A percentile compares a stretch with the other conserved stretches of the same genome.
phyloP scores from a whole-genome alignment of 2,797 vertebrate species.

The Crax fasciolata region DNA sequence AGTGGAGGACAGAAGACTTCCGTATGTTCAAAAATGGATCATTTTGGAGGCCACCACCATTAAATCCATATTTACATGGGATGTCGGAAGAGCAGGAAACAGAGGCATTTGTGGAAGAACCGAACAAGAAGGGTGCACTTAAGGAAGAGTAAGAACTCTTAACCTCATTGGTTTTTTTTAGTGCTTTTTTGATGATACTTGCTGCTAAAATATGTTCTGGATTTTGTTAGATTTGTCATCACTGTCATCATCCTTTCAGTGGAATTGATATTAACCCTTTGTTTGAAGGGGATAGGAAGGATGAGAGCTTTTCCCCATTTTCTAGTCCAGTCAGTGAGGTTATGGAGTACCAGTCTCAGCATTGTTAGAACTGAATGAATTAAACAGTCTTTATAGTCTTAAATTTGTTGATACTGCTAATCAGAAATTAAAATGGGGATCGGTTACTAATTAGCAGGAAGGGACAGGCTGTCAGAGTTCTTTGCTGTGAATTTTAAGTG shows the following conservation, averaged over 20 bases:
- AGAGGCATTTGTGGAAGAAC: conserved; percentile 93
- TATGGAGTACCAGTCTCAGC: neutral
- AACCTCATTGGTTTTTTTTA: neutral
- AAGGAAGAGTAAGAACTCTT: conserved; percentile 93
- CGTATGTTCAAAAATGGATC: conserved; percentile 99
- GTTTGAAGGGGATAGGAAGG: neutral
- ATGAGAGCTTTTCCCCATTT: neutral
- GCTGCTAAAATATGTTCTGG: neutral
- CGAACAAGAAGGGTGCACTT: conserved; percentile 93
- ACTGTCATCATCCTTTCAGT: neutral
- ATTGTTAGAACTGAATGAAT: neutral
- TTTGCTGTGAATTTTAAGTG: neutral
- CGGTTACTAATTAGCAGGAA: neutral
- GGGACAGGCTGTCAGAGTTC: neutral
- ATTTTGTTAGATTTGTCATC: neutral
- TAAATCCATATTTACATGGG: conserved; percentile 97
- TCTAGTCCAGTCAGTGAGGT: neutral
- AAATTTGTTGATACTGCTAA: neutral
- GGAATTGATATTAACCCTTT: neutral
- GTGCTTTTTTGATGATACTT: neutral
- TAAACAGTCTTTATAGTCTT: neutral
- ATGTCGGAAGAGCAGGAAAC: conserved; percentile 94
- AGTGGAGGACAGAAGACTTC: conserved; percentile 97
- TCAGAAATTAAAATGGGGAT: neutral
- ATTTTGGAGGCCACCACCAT: conserved; percentile 95